Percentiles rank a stretch among this genome's conserved stretches.
These are phyloP conservation scores for Lepisosteus osseus DNA, from an alignment of 2,113 vertebrate species.

Conservation along the genomic window DNA sequence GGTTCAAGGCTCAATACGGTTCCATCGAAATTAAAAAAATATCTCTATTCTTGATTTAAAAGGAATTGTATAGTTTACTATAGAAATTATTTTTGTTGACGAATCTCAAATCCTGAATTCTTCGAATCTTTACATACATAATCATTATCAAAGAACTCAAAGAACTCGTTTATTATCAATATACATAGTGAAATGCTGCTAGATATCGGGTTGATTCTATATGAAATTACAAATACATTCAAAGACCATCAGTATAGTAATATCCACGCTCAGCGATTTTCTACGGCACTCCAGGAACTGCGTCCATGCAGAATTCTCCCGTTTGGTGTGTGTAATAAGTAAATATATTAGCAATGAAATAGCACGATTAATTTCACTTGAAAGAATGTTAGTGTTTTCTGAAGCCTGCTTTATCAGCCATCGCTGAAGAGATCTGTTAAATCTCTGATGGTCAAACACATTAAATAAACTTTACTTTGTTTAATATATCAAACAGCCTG, in stretches of 20 bases:
- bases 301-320: not conserved
- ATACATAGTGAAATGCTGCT: too few relatives aligned
- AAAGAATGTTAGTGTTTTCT: slow-evolving; percentile 26
- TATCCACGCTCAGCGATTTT: too few relatives aligned
- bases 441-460: slow-evolving; percentile 46
- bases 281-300: not conserved
- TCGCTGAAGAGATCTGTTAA: slow-evolving; percentile 34
- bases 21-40: too few relatives aligned
- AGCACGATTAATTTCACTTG: slow-evolving; percentile 23
- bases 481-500: slow-evolving; percentile 47
- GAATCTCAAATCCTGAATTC: not conserved
- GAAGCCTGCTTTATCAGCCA: slow-evolving; percentile 39
- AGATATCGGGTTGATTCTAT: too few relatives aligned
- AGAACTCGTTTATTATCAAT: too few relatives aligned
- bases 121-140: not conserved
- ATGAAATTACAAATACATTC: too few relatives aligned
- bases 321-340: not conserved
- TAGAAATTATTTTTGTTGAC: too few relatives aligned
- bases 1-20: too few relatives aligned
- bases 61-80: too few relatives aligned
- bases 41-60: too few relatives aligned
- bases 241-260: too few relatives aligned
- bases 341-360: slow-evolving; percentile 22
- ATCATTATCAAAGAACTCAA: too few relatives aligned
- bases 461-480: slow-evolving; percentile 53